Percentiles rank a stretch among this genome's conserved stretches.
Conservation (phyloP, 2,113 vertebrate species). For the Mesocricetus auratus region DNA sequence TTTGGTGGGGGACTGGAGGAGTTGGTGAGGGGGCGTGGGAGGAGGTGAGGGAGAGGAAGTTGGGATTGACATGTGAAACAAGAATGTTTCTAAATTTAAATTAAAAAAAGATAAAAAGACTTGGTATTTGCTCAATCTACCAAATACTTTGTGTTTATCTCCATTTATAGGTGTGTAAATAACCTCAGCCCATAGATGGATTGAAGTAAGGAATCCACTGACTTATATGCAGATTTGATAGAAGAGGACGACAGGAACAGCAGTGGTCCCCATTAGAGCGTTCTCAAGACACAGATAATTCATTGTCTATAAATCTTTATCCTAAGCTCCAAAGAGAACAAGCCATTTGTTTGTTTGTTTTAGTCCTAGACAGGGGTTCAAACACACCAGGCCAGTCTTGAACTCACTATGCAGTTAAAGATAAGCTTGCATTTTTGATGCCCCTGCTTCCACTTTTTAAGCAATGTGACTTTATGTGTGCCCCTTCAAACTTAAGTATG, state of each 20-base stretch:
- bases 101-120: too few relatives aligned
- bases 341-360: not conserved
- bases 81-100: too few relatives aligned
- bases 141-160: not conserved
- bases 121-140: slow-evolving; percentile 2
- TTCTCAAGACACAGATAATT: slow-evolving; percentile 16
- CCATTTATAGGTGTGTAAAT: not conserved
- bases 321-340: not conserved
- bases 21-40: too few relatives aligned
- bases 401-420: not conserved
- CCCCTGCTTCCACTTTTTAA: not conserved
- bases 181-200: not conserved
- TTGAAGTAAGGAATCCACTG: not conserved
- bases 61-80: too few relatives aligned
- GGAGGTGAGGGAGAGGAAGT: too few relatives aligned
- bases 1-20: too few relatives aligned
- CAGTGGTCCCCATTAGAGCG: not conserved
- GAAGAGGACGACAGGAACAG: not conserved
- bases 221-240: not conserved
- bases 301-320: slow-evolving; percentile 7
- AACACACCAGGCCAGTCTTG: not conserved
- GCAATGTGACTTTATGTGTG: not conserved
- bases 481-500: not conserved
- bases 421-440: not conserved
- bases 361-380: not conserved